These are phyloP conservation scores for Hirtodrosophila cameraria DNA, from an alignment of 2,888 invertebrate genomes.

Conservation along the genomic window DNA sequence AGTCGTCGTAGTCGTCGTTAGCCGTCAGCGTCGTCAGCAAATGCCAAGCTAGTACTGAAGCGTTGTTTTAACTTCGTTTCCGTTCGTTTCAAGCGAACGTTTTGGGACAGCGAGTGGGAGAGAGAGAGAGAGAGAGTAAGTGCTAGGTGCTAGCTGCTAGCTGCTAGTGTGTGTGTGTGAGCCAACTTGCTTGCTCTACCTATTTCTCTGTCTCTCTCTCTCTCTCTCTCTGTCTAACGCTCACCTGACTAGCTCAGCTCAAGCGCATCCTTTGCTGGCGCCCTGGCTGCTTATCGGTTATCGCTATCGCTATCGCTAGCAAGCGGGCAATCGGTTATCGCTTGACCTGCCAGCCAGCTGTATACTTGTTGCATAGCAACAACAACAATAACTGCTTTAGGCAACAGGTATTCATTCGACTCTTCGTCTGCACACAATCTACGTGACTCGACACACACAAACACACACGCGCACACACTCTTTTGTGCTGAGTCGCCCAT, in stretches of 20 bases:
- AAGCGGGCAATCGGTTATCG: conserved; percentile 29
- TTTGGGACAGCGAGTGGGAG: neutral
- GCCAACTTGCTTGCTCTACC: conserved; percentile 10
- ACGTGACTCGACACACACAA: conserved; percentile 10
- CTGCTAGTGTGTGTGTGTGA: conserved; percentile 4
- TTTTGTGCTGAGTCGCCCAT: neutral
- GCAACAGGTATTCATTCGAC: conserved; percentile 50
- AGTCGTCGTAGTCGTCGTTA: conserved; percentile 50
- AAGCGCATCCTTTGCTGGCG: conserved; percentile 41
- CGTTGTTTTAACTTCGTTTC: conserved; percentile 67
- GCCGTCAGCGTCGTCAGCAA: conserved; percentile 70
- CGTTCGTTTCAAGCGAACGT: conserved; percentile 62
- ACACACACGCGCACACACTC: conserved; percentile 11
- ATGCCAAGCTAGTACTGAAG: conserved; percentile 80
- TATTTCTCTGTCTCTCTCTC: conserved; percentile 22
- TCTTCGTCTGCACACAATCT: neutral
- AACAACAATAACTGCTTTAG: conserved; percentile 5
- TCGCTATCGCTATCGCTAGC: conserved; percentile 15
- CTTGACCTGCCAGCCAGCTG: conserved; percentile 16
- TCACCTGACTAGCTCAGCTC: conserved; percentile 36
- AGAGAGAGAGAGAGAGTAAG: no score
- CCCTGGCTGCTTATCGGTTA: conserved; percentile 31
- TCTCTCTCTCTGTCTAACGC: conserved; percentile 13
- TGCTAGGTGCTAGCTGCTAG: no score
- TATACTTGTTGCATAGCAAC: conserved; percentile 60